Evolutionary conservation across 2,113 vertebrate species (phyloP).

Genomic region (Gnathonemus echidnorhynchus): DNA sequence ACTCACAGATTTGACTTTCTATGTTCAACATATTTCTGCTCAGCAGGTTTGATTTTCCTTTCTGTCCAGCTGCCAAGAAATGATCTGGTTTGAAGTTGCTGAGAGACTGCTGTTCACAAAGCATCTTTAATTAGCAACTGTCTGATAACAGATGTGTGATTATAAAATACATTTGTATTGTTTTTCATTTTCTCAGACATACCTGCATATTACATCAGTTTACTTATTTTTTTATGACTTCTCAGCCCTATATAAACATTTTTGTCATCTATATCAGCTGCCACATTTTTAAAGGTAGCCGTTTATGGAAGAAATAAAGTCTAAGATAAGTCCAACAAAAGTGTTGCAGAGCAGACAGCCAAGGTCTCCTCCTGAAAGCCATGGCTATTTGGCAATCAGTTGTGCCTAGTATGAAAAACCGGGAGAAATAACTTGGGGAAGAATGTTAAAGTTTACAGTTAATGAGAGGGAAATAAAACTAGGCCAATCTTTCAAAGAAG

Average conservation of each 20-base stretch:
- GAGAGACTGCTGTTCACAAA: neutral
- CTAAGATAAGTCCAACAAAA: neutral
- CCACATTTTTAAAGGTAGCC: neutral
- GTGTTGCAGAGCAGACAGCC: neutral
- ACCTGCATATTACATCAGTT: neutral
- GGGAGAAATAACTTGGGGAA: neutral
- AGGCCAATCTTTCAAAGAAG: neutral
- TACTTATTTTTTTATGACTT: neutral
- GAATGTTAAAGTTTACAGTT: neutral
- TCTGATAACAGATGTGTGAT: slow-evolving; percentile 14
- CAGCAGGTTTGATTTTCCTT: slow-evolving; percentile 8
- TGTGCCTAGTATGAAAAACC: neutral
- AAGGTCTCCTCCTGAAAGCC: neutral
- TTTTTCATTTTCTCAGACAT: neutral
- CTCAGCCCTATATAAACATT: neutral
- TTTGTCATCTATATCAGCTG: neutral
- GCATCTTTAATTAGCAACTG: neutral
- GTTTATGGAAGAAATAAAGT: neutral
- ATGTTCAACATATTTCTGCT: neutral
- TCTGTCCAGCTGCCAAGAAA: slow-evolving; percentile 16
- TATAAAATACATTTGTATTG: neutral
- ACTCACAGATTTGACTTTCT: neutral
- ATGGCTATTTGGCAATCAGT: neutral
- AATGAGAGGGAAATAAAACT: neutral
- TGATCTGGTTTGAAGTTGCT: slow-evolving; percentile 7